A percentile compares a stretch with the other conserved stretches of the same genome.
Conservation (phyloP, 2,888 invertebrate species). For the Rhamnusium bicolor region DNA sequence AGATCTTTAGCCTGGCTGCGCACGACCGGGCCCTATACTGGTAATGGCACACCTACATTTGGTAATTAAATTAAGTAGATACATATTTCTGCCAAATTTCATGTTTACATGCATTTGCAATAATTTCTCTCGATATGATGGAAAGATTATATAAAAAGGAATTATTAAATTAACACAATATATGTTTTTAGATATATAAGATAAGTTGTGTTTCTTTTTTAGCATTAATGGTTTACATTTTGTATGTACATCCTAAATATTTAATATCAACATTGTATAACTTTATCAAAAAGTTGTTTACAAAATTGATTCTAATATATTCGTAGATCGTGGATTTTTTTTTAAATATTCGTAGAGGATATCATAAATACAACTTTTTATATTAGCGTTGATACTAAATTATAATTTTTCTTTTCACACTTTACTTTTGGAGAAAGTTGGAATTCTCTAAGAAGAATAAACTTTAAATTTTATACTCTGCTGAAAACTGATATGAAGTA, state of each 20-base stretch:
- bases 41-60: no score
- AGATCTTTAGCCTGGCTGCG: no score
- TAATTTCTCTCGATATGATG: no score
- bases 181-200: neutral
- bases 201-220: neutral
- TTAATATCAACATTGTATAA: neutral
- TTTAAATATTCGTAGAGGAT: neutral
- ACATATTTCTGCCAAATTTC: no score
- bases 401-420: neutral
- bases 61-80: no score
- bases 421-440: neutral
- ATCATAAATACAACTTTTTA: conserved; percentile 5
- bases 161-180: no score
- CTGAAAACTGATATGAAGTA: neutral
- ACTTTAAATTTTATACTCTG: neutral
- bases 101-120: no score
- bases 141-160: no score
- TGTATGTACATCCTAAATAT: neutral
- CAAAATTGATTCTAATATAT: neutral
- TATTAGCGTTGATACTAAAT: neutral
- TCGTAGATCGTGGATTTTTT: neutral
- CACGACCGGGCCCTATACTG: no score
- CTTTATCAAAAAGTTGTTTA: neutral
- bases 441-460: neutral
- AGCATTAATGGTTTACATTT: neutral